Base-by-base conservation (phyloP, 2,113 vertebrate genomes). In the Carassius auratus region DNA sequence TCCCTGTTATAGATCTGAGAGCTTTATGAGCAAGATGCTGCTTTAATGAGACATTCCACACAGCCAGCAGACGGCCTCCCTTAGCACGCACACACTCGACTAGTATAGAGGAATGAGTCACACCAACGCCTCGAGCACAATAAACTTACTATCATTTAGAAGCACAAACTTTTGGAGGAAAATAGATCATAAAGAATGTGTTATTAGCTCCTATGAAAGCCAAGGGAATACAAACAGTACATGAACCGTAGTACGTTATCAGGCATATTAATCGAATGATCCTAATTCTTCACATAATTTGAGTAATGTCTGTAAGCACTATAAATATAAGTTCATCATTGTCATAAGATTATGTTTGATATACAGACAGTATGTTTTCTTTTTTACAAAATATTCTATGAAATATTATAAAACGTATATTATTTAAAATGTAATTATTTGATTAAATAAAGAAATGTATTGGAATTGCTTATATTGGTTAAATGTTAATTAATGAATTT, bases 41-140 rank as follows among this genome's bases (percentile, higher is more conserved):
- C 21, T 80, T 84, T 66, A 87, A 30, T 78, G 64, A 87, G 73
- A 74, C 62, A 61, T 74, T 68, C 81, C 62, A 50, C 76, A 81
- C 21, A 45, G 66, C 13, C 57, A 59, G 1, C 26, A 73, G 81
- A 83, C 30, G 1, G 10, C 45, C 84, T 69, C 76, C 75, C 15
- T 5, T 26, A 15, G 21, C 33, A 77, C 6, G 14, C 19, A 68
- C 15, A 66, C 33, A 17, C 21, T 52, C 15, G 0, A 3, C 48
- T 15, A 52, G 10, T 12, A 10, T 3, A 50, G 55, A 78, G 38
- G 21, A 45, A 42, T 59, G 64, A 59, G 6, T 48, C n/a, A 33
- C 0, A 7, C 21, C 23, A 36, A 19, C 3, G 1, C 62, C 71
- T 76, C 5, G 8, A 68, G 59, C 10, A 36, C 36, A n/a, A 3